A percentile compares a stretch with the other conserved stretches of the same genome.
Evolutionary conservation across 2,113 vertebrate species (phyloP).

Genomic region (Xiphorhynchus elegans): DNA sequence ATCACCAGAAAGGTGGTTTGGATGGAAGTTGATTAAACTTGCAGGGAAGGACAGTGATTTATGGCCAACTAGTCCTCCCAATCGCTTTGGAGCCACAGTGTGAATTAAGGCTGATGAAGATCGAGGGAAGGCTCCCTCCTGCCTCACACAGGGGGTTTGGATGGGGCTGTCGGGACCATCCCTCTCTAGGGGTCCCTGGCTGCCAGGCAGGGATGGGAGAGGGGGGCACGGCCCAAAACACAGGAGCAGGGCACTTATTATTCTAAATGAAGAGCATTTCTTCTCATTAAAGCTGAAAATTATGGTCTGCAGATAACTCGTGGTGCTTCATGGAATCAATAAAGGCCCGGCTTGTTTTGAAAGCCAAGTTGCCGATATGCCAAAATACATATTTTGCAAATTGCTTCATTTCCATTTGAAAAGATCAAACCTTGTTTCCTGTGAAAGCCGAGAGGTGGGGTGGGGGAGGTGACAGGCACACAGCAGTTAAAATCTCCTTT

Average conservation of each 20-base stretch:
- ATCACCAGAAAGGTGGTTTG: neutral
- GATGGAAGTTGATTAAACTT: slow-evolving; percentile 9
- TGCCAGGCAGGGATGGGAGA: neutral
- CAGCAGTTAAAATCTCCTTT: slow-evolving; percentile 19
- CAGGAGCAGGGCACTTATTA: neutral
- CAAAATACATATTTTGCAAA: slow-evolving; percentile 81
- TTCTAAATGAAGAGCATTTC: slow-evolving; percentile 51
- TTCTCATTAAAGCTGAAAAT: slow-evolving; percentile 68
- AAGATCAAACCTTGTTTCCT: slow-evolving; percentile 74
- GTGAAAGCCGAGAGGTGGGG: slow-evolving; percentile 56
- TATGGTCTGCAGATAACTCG: slow-evolving; percentile 56
- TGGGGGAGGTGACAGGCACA: neutral
- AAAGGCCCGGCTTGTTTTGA: slow-evolving; percentile 71
- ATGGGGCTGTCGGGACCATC: neutral
- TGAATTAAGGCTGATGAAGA: neutral
- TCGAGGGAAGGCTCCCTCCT: neutral
- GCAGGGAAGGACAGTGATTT: neutral
- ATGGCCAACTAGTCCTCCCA: neutral
- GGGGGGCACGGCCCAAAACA: slow-evolving; percentile 21
- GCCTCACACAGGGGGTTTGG: neutral
- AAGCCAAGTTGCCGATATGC: slow-evolving; percentile 70
- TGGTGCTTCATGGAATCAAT: slow-evolving; percentile 67
- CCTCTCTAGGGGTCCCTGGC: neutral
- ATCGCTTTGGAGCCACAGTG: neutral
- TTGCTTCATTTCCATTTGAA: slow-evolving; percentile 81